Conservation (phyloP, 2,888 invertebrate genomes). For the Siphlonurus alternatus region DNA sequence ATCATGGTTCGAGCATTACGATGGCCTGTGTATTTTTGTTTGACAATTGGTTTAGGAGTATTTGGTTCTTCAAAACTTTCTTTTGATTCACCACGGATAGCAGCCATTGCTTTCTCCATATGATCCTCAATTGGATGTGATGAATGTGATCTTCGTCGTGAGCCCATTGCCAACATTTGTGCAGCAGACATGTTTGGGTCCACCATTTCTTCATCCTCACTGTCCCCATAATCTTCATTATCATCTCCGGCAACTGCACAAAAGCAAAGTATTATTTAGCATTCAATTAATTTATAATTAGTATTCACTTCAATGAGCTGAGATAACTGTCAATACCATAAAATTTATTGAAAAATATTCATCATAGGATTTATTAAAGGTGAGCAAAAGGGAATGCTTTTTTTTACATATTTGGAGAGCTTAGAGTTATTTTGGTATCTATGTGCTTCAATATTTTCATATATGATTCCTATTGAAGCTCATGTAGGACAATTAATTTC, state of each 20-base stretch:
- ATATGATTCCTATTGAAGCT: too few relatives aligned
- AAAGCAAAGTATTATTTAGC: not conserved
- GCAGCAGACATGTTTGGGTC: not conserved
- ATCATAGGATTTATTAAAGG: too few relatives aligned
- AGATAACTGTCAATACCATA: too few relatives aligned
- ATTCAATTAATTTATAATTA: too few relatives aligned
- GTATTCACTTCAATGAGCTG: too few relatives aligned
- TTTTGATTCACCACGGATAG: slow-evolving; percentile 16
- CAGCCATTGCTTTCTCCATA: slow-evolving; percentile 24
- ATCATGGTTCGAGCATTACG: slow-evolving; percentile 70
- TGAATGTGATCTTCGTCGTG: slow-evolving; percentile 12
- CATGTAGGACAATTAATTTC: too few relatives aligned
- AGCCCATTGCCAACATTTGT: not conserved
- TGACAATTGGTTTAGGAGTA: slow-evolving; percentile 28
- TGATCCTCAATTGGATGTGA: slow-evolving; percentile 22
- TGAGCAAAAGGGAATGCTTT: too few relatives aligned
- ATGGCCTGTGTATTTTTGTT: slow-evolving; percentile 57
- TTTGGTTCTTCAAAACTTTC: slow-evolving; percentile 13
- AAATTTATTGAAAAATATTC: too few relatives aligned
- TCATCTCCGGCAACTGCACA: slow-evolving; percentile 13
- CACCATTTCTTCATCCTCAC: slow-evolving; percentile 27
- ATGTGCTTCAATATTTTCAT: too few relatives aligned
- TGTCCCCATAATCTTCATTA: slow-evolving; percentile 25
- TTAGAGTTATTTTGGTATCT: too few relatives aligned
- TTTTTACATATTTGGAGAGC: too few relatives aligned